phyloP scores from a whole-genome alignment of 2,888 invertebrate genomes.

The Dryococelus australis region DNA sequence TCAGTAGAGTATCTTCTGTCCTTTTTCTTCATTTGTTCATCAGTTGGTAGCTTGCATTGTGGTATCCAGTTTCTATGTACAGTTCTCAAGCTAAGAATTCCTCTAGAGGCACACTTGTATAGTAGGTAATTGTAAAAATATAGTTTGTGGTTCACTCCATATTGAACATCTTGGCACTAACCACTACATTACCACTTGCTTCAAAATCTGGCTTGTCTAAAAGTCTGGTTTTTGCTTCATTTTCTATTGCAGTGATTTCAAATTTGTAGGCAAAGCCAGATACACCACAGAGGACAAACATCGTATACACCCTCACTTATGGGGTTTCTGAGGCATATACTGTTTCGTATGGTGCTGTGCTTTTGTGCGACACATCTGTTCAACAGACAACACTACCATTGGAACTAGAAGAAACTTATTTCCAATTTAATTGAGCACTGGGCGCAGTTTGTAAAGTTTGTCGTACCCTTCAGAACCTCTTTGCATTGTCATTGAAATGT shows the following conservation, averaged over 20 bases:
- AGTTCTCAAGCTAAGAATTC: constrained; percentile 47
- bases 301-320: constrained; percentile 49
- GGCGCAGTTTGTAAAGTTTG: not conserved
- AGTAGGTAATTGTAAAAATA: constrained; percentile 55
- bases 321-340: constrained; percentile 50
- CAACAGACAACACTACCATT: constrained; percentile 45
- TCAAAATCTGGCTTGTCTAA: constrained; percentile 44
- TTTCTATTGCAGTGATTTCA: constrained; percentile 44
- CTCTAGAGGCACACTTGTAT: constrained; percentile 50
- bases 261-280: constrained; percentile 48
- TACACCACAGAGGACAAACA: constrained; percentile 45
- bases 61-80: not conserved
- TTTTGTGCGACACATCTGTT: constrained; percentile 53
- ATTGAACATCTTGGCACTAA: constrained; percentile 43
- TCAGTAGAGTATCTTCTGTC: too few relatives aligned
- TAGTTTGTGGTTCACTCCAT: constrained; percentile 47
- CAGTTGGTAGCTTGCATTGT: not conserved
- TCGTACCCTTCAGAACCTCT: not conserved
- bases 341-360: constrained; percentile 51
- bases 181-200: constrained; percentile 47
- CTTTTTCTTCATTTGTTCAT: too few relatives aligned
- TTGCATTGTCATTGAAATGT: too few relatives aligned
- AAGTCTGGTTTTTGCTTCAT: constrained; percentile 35
- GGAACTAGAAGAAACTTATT: not conserved
- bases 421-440: not conserved